Evolutionary conservation across 2,888 invertebrate genomes (phyloP).

Genomic region (Dinocampus coccinellae): DNA sequence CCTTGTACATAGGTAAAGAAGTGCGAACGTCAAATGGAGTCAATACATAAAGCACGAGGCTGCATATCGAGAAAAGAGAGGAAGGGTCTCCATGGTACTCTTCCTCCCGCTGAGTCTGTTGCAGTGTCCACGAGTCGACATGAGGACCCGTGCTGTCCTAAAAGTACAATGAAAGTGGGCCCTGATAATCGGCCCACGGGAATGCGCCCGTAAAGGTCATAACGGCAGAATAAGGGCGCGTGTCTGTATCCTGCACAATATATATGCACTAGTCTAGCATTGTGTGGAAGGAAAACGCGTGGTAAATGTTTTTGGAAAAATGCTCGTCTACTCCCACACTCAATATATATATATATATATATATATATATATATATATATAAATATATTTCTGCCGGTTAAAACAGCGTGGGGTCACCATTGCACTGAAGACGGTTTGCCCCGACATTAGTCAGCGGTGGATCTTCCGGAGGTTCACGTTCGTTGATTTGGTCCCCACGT

Average conservation of each 20-base stretch:
- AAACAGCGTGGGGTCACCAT: constrained; percentile 39
- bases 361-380: background rate
- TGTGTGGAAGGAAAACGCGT: background rate
- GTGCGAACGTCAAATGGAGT: background rate
- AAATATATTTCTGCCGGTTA: background rate
- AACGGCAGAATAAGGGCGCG: constrained; percentile 35
- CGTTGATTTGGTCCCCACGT: constrained; percentile 35
- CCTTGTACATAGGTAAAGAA: constrained; percentile 19
- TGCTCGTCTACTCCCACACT: background rate
- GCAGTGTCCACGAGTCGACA: constrained; percentile 37
- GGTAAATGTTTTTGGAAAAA: background rate
- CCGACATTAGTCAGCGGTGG: constrained; percentile 46
- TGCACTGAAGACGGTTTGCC: constrained; percentile 35
- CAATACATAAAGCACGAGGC: constrained; percentile 24
- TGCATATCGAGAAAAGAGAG: constrained; percentile 27
- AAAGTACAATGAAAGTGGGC: constrained; percentile 42
- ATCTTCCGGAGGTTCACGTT: constrained; percentile 36
- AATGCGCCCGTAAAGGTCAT: constrained; percentile 37
- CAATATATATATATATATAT: background rate
- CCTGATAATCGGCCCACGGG: constrained; percentile 51
- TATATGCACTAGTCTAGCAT: background rate
- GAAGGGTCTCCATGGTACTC: background rate
- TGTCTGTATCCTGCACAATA: constrained; percentile 35
- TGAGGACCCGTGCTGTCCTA: constrained; percentile 22
- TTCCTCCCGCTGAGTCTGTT: constrained; percentile 23